A percentile compares a stretch with the other conserved stretches of the same genome.
phyloP scores from a whole-genome alignment of 2,888 invertebrate genomes.

The Drosophila meridiana region DNA sequence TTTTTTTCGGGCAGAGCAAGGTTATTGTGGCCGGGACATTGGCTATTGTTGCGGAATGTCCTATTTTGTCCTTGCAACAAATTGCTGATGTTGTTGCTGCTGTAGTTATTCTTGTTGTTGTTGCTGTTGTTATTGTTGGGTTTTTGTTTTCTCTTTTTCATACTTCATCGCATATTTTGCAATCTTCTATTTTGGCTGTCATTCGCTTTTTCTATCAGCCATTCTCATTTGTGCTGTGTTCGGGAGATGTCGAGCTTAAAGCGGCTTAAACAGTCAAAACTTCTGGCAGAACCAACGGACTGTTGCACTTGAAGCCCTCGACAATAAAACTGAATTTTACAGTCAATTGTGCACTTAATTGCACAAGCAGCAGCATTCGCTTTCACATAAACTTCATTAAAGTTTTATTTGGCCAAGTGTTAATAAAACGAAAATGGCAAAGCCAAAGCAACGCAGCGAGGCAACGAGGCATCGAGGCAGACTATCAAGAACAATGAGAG shows the following conservation, averaged over 20 bases:
- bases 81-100: constrained; percentile 53
- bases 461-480: background rate
- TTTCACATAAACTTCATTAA: constrained; percentile 46
- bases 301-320: constrained; percentile 36
- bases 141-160: constrained; percentile 22
- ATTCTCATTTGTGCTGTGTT: constrained; percentile 48
- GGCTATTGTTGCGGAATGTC: constrained; percentile 73
- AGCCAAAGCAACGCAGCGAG: background rate
- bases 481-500: constrained; percentile 5
- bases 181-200: constrained; percentile 41
- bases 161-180: constrained; percentile 33
- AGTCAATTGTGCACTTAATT: constrained; percentile 59
- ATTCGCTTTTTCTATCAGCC: background rate
- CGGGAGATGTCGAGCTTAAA: constrained; percentile 18
- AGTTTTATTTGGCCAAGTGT: constrained; percentile 51
- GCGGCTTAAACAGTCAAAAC: constrained; percentile 1
- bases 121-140: background rate
- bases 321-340: constrained; percentile 59
- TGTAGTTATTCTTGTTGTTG: background rate
- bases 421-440: constrained; percentile 31
- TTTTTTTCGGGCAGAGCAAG: constrained; percentile 31
- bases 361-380: constrained; percentile 16
- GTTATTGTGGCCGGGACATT: constrained; percentile 46
- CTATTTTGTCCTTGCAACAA: constrained; percentile 70
- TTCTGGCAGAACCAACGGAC: constrained; percentile 8